These are phyloP conservation scores for Saturnia japonica DNA, from an alignment of 2,888 invertebrate species.

Conservation along the genomic window DNA sequence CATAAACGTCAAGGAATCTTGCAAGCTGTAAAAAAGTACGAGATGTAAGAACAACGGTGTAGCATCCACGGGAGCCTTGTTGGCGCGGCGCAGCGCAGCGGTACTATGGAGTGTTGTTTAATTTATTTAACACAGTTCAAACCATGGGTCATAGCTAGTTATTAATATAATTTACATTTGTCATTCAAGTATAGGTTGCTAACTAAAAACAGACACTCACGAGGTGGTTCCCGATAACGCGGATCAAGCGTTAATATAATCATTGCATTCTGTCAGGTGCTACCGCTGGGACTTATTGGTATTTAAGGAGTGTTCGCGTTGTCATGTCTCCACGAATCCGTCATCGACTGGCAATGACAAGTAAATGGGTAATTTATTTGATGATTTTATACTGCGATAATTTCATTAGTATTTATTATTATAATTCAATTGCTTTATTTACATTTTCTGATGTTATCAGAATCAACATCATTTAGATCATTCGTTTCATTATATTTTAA, in stretches of 20 bases:
- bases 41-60: too few species aligned
- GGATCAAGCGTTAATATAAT: conserved; percentile 26
- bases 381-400: conserved; percentile 1
- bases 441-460: background rate
- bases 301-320: conserved; percentile 22
- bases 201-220: background rate
- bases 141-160: too few species aligned
- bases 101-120: too few species aligned
- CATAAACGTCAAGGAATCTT: too few species aligned
- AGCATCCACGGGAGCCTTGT: too few species aligned
- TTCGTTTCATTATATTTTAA: background rate
- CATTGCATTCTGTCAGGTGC: conserved; percentile 17
- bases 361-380: conserved; percentile 14
- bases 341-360: conserved; percentile 16
- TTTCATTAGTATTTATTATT: background rate
- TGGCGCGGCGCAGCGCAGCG: too few species aligned
- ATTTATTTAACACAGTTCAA: too few species aligned
- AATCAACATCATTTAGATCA: too few species aligned
- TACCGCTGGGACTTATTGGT: conserved; percentile 7
- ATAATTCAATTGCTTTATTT: conserved; percentile 5
- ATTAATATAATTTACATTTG: background rate
- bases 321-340: conserved; percentile 21
- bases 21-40: too few species aligned
- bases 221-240: conserved; percentile 32
- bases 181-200: background rate